Evolutionary conservation across 2,113 vertebrate species (phyloP), one percentile per base, ranked within the genome.

Genomic region (Arizona elegans): DNA sequence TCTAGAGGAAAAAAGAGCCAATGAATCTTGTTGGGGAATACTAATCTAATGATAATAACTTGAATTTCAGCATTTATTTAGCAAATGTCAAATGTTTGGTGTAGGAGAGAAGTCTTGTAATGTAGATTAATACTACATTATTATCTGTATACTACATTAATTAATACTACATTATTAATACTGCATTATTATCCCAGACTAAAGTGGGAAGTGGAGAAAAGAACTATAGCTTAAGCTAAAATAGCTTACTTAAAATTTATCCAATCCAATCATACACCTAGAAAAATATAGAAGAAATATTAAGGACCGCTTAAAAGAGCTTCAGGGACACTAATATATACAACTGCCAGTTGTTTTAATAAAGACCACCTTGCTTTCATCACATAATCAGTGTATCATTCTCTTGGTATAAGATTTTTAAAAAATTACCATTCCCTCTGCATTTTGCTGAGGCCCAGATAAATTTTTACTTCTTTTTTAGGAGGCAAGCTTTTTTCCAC

Each of bases 401-500:
- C 70, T 38, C 70, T 13, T 8, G 17, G 17, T 38, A 38, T 38
- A 81, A 81, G 33, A 38, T 81, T 81, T 81, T 81, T 38, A 38
- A 81, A 81, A 81, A 38, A 9, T 98, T 93, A 98, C 98, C 98
- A 99, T 97, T 99, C 98, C 94, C 98, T 97, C 92, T 99, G 98
- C 98, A 99, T 99, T 97, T 99, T 99, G 96, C 98, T 98, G 86
- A 99, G 97, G 29, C 98, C 98, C 94, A 99, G 98, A 94, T 98
- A 99, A 96, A 99, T 98, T 96, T 99, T 98, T 65, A 98, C 98
- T 97, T 99, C 98, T 90, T 98, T 98, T 97, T 99, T 99, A 29
- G 98, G 98, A 95, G 98, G 98, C 92, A 99, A 97, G 95, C 98
- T 99, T 95, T 98, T 99, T 96, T 99, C 98, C 92, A 99, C 98